These are phyloP conservation scores for Taurulus bubalis DNA, from an alignment of 2,113 vertebrate species.

Conservation along the genomic window DNA sequence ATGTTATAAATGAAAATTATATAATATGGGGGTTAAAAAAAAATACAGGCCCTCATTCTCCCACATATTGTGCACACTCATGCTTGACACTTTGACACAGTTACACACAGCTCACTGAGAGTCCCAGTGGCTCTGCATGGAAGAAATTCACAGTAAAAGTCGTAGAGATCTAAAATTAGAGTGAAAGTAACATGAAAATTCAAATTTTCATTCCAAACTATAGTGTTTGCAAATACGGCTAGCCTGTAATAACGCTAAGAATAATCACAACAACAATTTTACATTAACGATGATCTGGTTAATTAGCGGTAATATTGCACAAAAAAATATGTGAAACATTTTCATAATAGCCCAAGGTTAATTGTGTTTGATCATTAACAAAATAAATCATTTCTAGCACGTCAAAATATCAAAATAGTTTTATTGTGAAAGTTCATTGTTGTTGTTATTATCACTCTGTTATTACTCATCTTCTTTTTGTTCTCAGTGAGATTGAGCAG, in stretches of 20 bases:
- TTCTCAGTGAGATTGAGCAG: slow-evolving; percentile 66
- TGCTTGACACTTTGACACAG: slow-evolving; percentile 79
- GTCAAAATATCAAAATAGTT: slow-evolving; percentile 83
- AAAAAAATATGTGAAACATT: slow-evolving; percentile 71
- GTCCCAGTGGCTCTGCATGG: slow-evolving; percentile 72
- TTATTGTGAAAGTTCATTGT: slow-evolving; percentile 79
- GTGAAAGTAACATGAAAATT: slow-evolving; percentile 48
- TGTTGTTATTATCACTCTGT: slow-evolving; percentile 83
- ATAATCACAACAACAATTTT: slow-evolving; percentile 85
- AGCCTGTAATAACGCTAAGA: slow-evolving; percentile 78
- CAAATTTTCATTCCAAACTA: slow-evolving; percentile 68
- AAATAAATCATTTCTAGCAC: slow-evolving; percentile 84
- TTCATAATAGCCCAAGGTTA: slow-evolving; percentile 80
- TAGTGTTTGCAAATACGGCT: slow-evolving; percentile 69
- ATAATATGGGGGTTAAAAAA: slow-evolving; percentile 59
- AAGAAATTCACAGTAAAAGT: slow-evolving; percentile 84
- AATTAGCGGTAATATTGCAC: slow-evolving; percentile 77
- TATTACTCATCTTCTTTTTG: slow-evolving; percentile 73
- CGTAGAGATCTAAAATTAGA: slow-evolving; percentile 67
- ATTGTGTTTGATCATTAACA: slow-evolving; percentile 81
- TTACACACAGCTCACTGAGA: slow-evolving; percentile 62
- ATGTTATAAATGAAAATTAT: slow-evolving; percentile 73
- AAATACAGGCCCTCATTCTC: slow-evolving; percentile 72
- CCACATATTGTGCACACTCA: slow-evolving; percentile 77
- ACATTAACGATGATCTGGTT: slow-evolving; percentile 71